phyloP scores from a whole-genome alignment of 1,140 invertebrate species.

The Leptoteleia sp. region DNA sequence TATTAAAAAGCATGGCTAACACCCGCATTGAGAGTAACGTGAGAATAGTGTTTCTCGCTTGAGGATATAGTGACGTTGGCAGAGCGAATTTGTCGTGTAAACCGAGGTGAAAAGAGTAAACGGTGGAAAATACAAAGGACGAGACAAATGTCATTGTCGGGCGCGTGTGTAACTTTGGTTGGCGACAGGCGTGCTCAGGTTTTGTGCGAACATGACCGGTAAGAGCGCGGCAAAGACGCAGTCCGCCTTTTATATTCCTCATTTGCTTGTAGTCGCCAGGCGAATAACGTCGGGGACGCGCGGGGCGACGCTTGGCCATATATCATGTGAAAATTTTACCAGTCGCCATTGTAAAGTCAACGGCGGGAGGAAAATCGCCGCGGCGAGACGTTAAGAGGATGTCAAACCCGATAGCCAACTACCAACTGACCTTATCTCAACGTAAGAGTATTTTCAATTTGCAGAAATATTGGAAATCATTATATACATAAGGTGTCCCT shows the following conservation, averaged over 20 bases:
- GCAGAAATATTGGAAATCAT: too few relatives aligned
- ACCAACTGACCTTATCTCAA: too few relatives aligned
- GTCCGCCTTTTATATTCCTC: slow-evolving; percentile 63
- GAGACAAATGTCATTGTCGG: slow-evolving; percentile 60
- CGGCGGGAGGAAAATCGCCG: slow-evolving; percentile 63
- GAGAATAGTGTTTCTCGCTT: slow-evolving; percentile 39
- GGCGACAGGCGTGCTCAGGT: slow-evolving; percentile 57
- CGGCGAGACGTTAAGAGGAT: slow-evolving; percentile 54
- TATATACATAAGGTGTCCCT: too few relatives aligned
- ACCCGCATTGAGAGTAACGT: slow-evolving; percentile 49
- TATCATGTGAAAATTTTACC: slow-evolving; percentile 70
- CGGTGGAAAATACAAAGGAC: slow-evolving; percentile 53
- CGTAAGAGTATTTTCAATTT: too few relatives aligned
- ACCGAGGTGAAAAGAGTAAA: slow-evolving; percentile 48
- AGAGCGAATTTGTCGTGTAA: slow-evolving; percentile 45
- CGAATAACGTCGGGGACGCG: slow-evolving; percentile 46
- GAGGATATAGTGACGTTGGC: slow-evolving; percentile 21
- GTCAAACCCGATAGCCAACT: too few relatives aligned
- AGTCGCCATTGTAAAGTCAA: slow-evolving; percentile 68
- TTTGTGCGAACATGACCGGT: slow-evolving; percentile 63
- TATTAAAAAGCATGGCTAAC: slow-evolving; percentile 57
- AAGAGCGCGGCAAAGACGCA: slow-evolving; percentile 60
- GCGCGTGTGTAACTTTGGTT: slow-evolving; percentile 61
- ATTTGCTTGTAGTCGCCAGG: slow-evolving; percentile 47
- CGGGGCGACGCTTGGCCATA: slow-evolving; percentile 63